Evolutionary conservation across 2,888 invertebrate species (phyloP), one percentile per base, ranked within the genome.

Genomic region (Vanessa cardui): DNA sequence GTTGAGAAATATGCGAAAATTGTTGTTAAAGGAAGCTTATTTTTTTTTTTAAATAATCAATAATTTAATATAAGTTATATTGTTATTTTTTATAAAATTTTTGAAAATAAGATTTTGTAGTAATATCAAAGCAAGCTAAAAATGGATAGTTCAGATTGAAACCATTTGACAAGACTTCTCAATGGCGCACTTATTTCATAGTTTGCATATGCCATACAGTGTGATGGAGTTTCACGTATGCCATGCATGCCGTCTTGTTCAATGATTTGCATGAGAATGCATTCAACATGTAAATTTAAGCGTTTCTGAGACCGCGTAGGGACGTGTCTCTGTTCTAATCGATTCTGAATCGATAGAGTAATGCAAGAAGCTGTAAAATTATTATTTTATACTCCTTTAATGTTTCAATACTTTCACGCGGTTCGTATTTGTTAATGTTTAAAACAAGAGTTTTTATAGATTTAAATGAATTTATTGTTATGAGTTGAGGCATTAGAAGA

Each of bases 181-280:
- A 45, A 59, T 49, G 31, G 31, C 44, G 31, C 52, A 39, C 64
- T 58, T 31, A 68, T 63, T 54, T 52, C 60, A 54, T 66, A 67
- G 31, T 49, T 58, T 62, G 49, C 59, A 66, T 67, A 62, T 60
- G 63, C 45, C 61, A 67, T 56, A 63, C 64, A 66, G 66, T 61
- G 64, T 18, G 50, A 31, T 58, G 47, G 56, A 4, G 49, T 31
- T 58, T 64, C 54, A 46, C 56, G 39, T 56, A 56, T 56, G 56
- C 33, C 56, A 39, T 56, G 68, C 62, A 73, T 74, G 72, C 66
- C 70, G 73, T 72, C 76, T 73, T 71, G 71, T 71, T 50, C 62
- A 58, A 58, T 64, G 73, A 77, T 80, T 78, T 79, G 77, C 79
- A 80, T 79, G 69, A 72, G 75, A 77, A 79, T 78, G 77, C 77